Conservation (phyloP, 2,797 vertebrate species). For the Malurus leucopterus region DNA sequence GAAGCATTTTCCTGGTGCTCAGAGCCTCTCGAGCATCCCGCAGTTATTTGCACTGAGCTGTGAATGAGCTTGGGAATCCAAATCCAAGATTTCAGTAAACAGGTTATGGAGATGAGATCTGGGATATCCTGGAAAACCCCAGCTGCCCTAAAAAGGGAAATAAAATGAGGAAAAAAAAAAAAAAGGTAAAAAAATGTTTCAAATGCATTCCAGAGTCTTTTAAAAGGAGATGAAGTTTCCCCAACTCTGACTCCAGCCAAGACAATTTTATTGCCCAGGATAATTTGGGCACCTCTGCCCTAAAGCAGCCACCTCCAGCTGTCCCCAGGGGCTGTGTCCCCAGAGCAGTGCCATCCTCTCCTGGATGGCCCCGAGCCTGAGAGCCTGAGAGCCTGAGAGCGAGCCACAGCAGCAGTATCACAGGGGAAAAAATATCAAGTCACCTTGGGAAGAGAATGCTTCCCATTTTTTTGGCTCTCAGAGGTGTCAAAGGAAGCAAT, state of each 20-base stretch:
- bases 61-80: slow-evolving; percentile 33
- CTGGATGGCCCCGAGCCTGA: neutral
- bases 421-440: slow-evolving; percentile 28
- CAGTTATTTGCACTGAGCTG: neutral
- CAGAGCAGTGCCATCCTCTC: neutral
- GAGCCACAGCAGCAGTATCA: neutral
- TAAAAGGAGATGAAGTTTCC: neutral
- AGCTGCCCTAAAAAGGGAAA: neutral
- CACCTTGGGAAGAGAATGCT: slow-evolving; percentile 58
- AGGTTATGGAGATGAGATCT: neutral
- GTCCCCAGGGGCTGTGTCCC: neutral
- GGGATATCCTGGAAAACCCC: slow-evolving; percentile 48
- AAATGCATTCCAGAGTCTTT: neutral
- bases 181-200: neutral
- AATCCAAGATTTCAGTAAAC: slow-evolving; percentile 24
- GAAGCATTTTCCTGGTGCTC: neutral
- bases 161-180: neutral
- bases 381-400: slow-evolving; percentile 1
- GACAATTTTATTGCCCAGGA: neutral
- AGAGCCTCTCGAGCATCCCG: fast-evolving
- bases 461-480: slow-evolving; percentile 71
- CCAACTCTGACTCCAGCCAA: neutral
- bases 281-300: neutral
- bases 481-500: slow-evolving; percentile 78
- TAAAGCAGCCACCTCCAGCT: neutral